Base-by-base conservation (phyloP, 2,888 invertebrate genomes). In the Cephus pygmeus region DNA sequence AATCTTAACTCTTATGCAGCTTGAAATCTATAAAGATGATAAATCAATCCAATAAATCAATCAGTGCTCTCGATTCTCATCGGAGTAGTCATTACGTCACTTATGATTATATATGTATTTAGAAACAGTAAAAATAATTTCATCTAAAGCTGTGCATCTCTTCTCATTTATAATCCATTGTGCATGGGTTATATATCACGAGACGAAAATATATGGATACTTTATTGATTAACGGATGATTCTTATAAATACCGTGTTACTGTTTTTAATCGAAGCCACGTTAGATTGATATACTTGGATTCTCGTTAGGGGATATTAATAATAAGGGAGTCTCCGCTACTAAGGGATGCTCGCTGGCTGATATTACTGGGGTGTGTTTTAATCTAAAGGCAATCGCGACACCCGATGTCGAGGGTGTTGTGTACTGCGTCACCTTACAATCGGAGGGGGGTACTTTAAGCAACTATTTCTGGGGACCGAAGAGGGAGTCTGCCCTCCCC, bases 301-400 rank as follows among this genome's bases (percentile, higher is more conserved):
- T 56, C 40, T 56, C 40, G 40, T 56, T 56, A 56, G 40, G 2
- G 9, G 23, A 56, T 56, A 56, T 56, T 56, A 56, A 56, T 56
- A 56, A 56, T 56, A 56, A 56, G 40, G 23, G 40, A 23, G 40
- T 34, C 34, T 34, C 11, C 34, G 2, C 2, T 56, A 23, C 40
- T 23, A 56, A 56, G 40, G 40, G 40, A 56, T 56, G 40, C 40
- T 0, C 40, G 40, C 23, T 56, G 40, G 40, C 40, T 56, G 81
- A 85, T 82, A 82, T 83, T 83, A 80, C 78, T 74, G 76, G 81
- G 85, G 84, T 76, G 78, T 75, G 79, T 68, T 79, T 76, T 79
- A 76, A 79, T 79, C 79, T 76, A 35, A 36, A 69, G 76, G 76
- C 79, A 73, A 76, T 76, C 36, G 79, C 73, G 79, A 76, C 73